These are phyloP conservation scores for Cisticola juncidis DNA, from an alignment of 2,113 vertebrate species.

Conservation along the genomic window DNA sequence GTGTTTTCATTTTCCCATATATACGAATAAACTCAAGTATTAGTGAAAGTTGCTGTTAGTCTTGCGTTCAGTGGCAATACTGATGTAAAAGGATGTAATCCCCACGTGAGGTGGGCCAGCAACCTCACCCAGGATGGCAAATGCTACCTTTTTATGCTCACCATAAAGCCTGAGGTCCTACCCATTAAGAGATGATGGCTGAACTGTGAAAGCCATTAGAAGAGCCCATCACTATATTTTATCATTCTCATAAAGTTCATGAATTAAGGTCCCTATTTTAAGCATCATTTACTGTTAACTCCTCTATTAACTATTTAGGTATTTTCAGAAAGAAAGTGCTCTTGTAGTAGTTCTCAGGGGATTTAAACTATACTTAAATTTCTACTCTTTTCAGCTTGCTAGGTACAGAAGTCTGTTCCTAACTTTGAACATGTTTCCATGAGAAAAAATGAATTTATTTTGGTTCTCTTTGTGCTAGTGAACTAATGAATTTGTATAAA, in stretches of 20 bases:
- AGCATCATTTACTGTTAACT: slow-evolving; percentile 9
- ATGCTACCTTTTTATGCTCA: not conserved
- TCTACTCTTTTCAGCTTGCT: not conserved
- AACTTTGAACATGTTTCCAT: not conserved
- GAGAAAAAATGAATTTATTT: not conserved
- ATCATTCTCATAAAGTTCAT: slow-evolving; percentile 19
- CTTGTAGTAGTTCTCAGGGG: not conserved
- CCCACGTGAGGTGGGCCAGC: not conserved
- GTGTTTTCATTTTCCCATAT: not conserved
- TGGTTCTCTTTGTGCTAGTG: not conserved
- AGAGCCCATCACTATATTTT: not conserved
- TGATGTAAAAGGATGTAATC: not conserved
- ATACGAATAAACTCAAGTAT: not conserved
- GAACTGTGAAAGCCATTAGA: not conserved
- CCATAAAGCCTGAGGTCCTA: not conserved
- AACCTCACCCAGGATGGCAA: not conserved
- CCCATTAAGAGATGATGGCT: not conserved
- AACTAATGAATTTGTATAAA: not conserved
- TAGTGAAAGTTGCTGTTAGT: not conserved
- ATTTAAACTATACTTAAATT: not conserved
- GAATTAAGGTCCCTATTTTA: slow-evolving; percentile 6
- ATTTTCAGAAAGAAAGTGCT: not conserved
- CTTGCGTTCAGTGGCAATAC: not conserved
- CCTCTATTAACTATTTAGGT: slow-evolving; percentile 16
- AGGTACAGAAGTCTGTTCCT: not conserved